These are phyloP conservation scores for Rhabdornis inornatus DNA, from an alignment of 2,113 vertebrate genomes.

Conservation along the genomic window DNA sequence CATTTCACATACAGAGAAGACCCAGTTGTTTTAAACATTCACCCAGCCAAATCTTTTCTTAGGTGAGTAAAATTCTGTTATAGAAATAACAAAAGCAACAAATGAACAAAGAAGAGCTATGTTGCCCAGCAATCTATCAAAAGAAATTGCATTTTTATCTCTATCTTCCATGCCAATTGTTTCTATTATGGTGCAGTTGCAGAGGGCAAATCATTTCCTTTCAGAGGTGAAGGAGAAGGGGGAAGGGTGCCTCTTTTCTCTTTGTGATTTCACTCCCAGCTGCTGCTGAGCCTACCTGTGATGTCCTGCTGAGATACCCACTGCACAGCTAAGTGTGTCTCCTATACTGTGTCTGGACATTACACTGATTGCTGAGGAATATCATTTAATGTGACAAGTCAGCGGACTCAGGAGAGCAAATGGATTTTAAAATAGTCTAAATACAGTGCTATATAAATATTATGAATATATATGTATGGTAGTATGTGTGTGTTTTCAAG, in stretches of 20 bases:
- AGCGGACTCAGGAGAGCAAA: not conserved
- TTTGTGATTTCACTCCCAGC: not conserved
- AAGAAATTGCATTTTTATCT: slow-evolving; percentile 53
- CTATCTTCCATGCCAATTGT: slow-evolving; percentile 1
- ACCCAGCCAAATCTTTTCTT: slow-evolving; percentile 91
- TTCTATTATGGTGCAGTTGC: slow-evolving; percentile 34
- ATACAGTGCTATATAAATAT: slow-evolving; percentile 42
- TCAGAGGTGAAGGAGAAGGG: slow-evolving; percentile 33
- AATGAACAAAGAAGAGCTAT: not conserved
- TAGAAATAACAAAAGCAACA: not conserved
- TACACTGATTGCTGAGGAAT: slow-evolving; percentile 29
- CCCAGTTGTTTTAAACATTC: slow-evolving; percentile 85
- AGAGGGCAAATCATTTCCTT: slow-evolving; percentile 40
- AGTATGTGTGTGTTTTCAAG: slow-evolving; percentile 6
- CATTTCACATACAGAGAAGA: slow-evolving; percentile 88
- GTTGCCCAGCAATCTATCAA: not conserved
- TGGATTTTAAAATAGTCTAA: slow-evolving; percentile 52
- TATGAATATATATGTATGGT: slow-evolving; percentile 16
- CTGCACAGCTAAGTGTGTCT: not conserved
- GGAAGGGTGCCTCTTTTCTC: not conserved
- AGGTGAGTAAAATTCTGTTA: slow-evolving; percentile 77
- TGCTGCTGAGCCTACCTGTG: not conserved
- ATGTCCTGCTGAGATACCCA: slow-evolving; percentile 13
- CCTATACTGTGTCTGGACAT: not conserved
- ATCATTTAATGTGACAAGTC: slow-evolving; percentile 40